Evolutionary conservation across 1,140 invertebrate genomes (phyloP), one percentile per base, ranked within the genome.

Genomic region (Drosophila lini): DNA sequence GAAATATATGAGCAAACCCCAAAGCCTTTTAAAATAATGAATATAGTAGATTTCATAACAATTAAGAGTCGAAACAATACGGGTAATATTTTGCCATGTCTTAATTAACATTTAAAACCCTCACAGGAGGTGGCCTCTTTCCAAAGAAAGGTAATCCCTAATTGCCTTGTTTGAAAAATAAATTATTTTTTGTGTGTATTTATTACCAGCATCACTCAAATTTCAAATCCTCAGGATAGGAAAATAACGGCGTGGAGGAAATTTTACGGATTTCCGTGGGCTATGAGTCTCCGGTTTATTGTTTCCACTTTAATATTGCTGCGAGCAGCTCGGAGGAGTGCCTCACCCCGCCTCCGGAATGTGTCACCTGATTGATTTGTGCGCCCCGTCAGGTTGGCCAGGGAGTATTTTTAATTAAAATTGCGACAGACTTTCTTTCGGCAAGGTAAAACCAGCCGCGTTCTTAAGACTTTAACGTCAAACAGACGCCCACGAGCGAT

Each of bases 321-420:
- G 9, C 10, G 13, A 36, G 44, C 44, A 47, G 11, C 44, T 45
- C 15, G 13, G 13, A n/a, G n/a, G 22, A 40, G 3, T 56, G n/a
- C 36, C 34, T 48, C 25, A 34, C 42, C 22, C 32, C 28, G 6
- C 13, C 32, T 41, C 19, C 28, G 36, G 28, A 52, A 74, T 34
- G 55, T 45, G 36, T 15, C 10, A 31, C 25, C 9, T 45, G 73
- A 76, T 80, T 65, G 79, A 81, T 76, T 81, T 70, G 55, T 55
- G 48, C n/a, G 41, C 22, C 47, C 28, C 55, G n/a, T 44, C 69
- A 80, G 44, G 42, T 48, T 55, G 44, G 42, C 44, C 15, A 42
- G 45, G 41, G 31, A 61, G 11, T 32, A 32, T 58, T 60, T 74
- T 83, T 68, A 76, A 84, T 80, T 84, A 70, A 83, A 83, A 68